Evolutionary conservation across 2,888 invertebrate genomes (phyloP).

Genomic region (Nomada ferruginata): DNA sequence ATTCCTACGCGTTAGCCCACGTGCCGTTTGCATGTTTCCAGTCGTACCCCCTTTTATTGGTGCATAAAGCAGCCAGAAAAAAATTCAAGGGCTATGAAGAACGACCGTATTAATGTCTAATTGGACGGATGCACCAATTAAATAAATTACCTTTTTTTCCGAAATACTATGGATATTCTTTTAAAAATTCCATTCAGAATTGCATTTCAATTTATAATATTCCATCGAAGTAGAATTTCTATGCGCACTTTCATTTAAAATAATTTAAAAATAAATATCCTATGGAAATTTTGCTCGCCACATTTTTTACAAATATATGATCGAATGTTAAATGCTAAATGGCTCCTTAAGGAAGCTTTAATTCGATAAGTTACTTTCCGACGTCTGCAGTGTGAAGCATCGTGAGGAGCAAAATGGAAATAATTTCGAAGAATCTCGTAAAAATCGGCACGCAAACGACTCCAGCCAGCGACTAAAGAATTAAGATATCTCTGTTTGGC

Average conservation of each 20-base stretch:
- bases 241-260: no score
- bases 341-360: not conserved
- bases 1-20: conserved; percentile 46
- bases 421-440: not conserved
- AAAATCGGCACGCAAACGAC: conserved; percentile 17
- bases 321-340: no score
- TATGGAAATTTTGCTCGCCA: no score
- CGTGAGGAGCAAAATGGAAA: not conserved
- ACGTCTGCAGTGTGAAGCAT: not conserved
- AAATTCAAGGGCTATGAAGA: not conserved
- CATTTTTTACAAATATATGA: no score
- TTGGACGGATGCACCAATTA: no score
- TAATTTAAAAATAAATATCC: no score
- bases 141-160: no score
- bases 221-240: no score
- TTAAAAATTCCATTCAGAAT: no score
- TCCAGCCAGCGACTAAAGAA: conserved; percentile 23
- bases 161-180: no score
- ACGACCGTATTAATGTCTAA: no score
- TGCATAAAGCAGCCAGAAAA: not conserved
- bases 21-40: conserved; percentile 8
- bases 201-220: no score
- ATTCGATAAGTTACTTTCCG: not conserved
- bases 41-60: not conserved
- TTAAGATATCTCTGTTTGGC: conserved; percentile 55